Evolutionary conservation across 2,113 vertebrate species (phyloP).

Genomic region (Ranitomeya variabilis): DNA sequence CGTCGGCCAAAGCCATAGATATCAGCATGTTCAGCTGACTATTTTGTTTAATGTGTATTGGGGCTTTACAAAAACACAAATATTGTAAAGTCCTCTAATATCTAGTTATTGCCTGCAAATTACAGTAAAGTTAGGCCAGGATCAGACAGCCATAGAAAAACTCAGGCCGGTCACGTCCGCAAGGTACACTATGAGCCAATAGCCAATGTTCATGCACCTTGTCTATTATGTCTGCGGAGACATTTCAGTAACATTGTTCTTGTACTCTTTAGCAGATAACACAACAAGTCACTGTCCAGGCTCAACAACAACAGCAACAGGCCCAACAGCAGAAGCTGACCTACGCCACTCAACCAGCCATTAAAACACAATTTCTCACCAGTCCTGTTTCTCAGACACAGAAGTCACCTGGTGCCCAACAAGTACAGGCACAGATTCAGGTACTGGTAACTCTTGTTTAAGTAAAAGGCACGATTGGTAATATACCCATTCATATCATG

Average conservation of each 20-base stretch:
- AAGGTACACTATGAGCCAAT: no score
- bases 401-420: conserved; percentile 85
- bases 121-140: no score
- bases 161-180: no score
- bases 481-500: not conserved
- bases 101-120: no score
- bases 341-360: conserved; percentile 83
- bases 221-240: no score
- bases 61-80: no score
- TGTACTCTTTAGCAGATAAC: conserved; percentile 66
- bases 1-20: no score
- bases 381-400: conserved; percentile 85
- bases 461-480: not conserved
- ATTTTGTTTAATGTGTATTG: no score
- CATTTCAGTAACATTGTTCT: not conserved
- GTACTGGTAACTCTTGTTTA: conserved; percentile 64
- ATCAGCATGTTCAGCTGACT: no score
- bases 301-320: conserved; percentile 73
- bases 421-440: conserved; percentile 88
- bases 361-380: conserved; percentile 92
- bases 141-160: no score
- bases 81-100: no score
- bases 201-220: no score
- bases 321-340: conserved; percentile 89
- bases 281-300: conserved; percentile 84